Evolutionary conservation across 2,888 invertebrate species (phyloP), one percentile per base, ranked within the genome.

Genomic region (Drosophila mulleri): DNA sequence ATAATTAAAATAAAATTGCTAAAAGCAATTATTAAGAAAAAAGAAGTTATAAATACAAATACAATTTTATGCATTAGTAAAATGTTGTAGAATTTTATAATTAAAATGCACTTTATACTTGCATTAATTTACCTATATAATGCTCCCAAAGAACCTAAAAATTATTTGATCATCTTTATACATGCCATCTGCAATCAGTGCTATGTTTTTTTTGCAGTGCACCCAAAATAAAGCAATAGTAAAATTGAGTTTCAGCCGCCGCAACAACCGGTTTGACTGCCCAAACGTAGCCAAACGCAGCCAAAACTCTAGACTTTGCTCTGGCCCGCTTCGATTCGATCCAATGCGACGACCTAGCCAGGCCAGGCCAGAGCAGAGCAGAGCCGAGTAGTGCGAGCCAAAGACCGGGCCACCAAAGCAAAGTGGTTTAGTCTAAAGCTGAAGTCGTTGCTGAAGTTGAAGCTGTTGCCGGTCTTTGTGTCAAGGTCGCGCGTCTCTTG

Each of bases 381-480:
- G 32, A 9, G 9, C 39, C 16, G 45, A 29, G 52, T 63, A 12
- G 39, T 7, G 37, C 6, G 1, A 20, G 37, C 23, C 52, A 39
- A 23, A 39, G 50, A 42, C 62, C 53, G 47, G 37, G 58, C 53
- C 81, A 70, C 73, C 52, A 62, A 67, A 23, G 23, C 42, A 67
- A 64, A 57, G 67, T 53, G 57, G 50, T 70, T 68, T 29, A 57
- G 18, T 54, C 39, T 63, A 37, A 65, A 32, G 48, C 48, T 48
- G 18, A n/a, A 45, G 45, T 8, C 23, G 23, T 3, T 9, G 47
- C 26, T 26, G 47, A 63, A 29, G 48, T 9, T 29, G 48, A n/a
- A 78, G 63, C 65, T 72, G 71, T 79, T 79, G 75, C 82, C 91
- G 83, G 87, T 88, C 90, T 90, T 91, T 90, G 89, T 90, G 89